Evolutionary conservation across 2,888 invertebrate genomes (phyloP), one percentile per base, ranked within the genome.

Genomic region (Amiota communis): DNA sequence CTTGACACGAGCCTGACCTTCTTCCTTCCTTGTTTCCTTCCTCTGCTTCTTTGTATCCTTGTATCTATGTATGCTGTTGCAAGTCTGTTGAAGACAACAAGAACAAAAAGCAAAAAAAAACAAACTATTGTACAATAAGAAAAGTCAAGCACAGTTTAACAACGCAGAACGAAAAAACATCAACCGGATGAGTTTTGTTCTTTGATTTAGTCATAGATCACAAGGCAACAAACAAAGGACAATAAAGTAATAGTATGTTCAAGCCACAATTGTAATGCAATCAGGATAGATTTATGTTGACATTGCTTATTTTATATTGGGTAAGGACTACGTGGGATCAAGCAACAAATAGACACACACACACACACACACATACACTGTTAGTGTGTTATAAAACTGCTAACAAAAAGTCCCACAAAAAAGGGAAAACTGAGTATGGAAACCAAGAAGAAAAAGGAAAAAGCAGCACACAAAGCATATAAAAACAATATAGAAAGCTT

Each of bases 191-290:
- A 36, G 36, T 36, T 36, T 36, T 36, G 6, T 36, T 4, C 6
- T 36, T 49, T 65, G 48, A 65, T 65, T 65, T 48, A 65, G 65
- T 48, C 65, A 65, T 65, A n/a, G 15, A 53, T 15, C n/a, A 13
- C 23, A 63, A 63, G 10, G 36, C 20, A 36, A 65, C 47, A 64
- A 64, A 46, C 36, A 46, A 64, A 48, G 47, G n/a, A 36, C 10
- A 46, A 11, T 15, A 11, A 59, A 59, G 17, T 17, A 4, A 59
- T 9, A 20, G 15, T 9, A 11, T 59, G 59, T 20, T 59, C 2
- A 65, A 48, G 47, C 47, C 20, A 15, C 48, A 65, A 65, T 65
- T 65, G 65, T 65, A 48, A 15, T n/a, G 63, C 63, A 63, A 65
- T 65, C 47, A 65, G 46, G 48, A 49, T 11, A 63, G 63, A 63